phyloP scores from a whole-genome alignment of 2,113 vertebrate species.

The Sula dactylatra region DNA sequence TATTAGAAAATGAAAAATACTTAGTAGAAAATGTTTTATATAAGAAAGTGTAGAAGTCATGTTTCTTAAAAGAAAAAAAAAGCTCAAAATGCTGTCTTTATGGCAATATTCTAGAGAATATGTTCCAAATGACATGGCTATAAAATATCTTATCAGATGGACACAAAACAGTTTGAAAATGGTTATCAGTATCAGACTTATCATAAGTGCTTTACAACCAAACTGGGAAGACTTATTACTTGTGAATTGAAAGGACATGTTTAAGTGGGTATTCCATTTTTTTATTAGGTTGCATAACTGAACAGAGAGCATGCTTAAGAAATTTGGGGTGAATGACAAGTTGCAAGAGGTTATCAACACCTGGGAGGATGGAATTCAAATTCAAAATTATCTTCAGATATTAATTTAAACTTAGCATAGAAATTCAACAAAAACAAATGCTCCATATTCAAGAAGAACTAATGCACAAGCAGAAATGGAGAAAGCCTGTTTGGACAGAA shows the following conservation, averaged over 20 bases:
- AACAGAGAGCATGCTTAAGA: neutral
- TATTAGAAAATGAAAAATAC: neutral
- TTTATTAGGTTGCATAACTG: neutral
- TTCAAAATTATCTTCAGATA: neutral
- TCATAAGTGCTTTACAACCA: neutral
- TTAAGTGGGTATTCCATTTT: neutral
- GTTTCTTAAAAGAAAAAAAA: neutral
- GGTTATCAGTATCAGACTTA: neutral
- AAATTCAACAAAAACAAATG: neutral
- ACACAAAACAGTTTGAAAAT: neutral
- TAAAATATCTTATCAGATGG: neutral
- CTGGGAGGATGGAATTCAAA: neutral
- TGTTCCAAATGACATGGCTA: neutral
- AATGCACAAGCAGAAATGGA: neutral
- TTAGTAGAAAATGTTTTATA: neutral
- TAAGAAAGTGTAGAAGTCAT: neutral
- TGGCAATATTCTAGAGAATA: neutral
- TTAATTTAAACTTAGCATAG: neutral
- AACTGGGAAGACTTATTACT: neutral
- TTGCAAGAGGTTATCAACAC: neutral
- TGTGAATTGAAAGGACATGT: neutral
- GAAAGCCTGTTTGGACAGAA: neutral
- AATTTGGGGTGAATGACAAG: neutral
- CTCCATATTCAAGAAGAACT: neutral
- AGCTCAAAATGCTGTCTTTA: neutral